phyloP scores from a whole-genome alignment of 1,140 invertebrate genomes.

The Listronotus oregonensis region DNA sequence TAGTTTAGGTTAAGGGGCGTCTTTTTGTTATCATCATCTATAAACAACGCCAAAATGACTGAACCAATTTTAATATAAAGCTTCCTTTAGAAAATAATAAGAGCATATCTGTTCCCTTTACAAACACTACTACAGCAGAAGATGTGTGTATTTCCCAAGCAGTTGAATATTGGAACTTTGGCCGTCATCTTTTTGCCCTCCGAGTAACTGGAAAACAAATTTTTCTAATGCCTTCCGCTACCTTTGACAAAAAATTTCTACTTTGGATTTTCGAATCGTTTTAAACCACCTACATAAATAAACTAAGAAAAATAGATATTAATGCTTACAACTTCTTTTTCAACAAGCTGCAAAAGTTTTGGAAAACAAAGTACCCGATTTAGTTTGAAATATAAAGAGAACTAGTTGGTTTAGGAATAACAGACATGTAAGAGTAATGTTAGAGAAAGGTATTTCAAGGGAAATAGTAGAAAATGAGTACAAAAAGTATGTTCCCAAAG shows the following conservation, averaged over 20 bases:
- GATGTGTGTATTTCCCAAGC: conserved; percentile 71
- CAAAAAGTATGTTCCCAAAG: conserved; percentile 80
- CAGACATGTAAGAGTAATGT: conserved; percentile 83
- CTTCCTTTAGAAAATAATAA: conserved; percentile 53
- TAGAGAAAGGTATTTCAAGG: conserved; percentile 68
- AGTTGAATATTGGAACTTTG: conserved; percentile 73
- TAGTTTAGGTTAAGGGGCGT: background rate
- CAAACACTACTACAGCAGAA: conserved; percentile 61
- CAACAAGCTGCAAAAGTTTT: conserved; percentile 83
- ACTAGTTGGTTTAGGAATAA: conserved; percentile 79
- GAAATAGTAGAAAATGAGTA: conserved; percentile 75
- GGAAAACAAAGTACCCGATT: conserved; percentile 76
- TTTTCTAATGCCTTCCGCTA: conserved; percentile 68
- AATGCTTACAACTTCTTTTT: conserved; percentile 84
- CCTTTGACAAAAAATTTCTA: conserved; percentile 59
- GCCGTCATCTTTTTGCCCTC: conserved; percentile 76
- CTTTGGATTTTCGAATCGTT: conserved; percentile 79
- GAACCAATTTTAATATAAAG: conserved; percentile 45
- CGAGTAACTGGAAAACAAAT: conserved; percentile 63
- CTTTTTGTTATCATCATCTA: background rate
- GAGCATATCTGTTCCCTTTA: conserved; percentile 52
- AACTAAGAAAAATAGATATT: conserved; percentile 70
- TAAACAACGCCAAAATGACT: conserved; percentile 34
- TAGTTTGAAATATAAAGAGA: conserved; percentile 74
- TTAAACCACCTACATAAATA: conserved; percentile 70